Conservation (phyloP, 2,888 invertebrate species). For the Drosophila vallismaia region DNA sequence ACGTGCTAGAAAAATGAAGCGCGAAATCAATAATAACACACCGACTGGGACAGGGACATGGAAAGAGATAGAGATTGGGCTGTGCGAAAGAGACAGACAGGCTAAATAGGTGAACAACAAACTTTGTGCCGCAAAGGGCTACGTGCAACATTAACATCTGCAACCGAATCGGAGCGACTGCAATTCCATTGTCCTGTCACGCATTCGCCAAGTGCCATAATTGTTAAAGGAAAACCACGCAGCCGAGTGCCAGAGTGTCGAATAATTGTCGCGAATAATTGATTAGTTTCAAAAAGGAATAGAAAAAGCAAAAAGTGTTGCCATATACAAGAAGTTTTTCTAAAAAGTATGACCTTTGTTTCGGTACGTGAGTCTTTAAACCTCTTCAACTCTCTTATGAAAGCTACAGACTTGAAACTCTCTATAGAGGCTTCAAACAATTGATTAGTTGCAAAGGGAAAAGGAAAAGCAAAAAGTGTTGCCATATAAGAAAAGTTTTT, state of each 20-base stretch:
- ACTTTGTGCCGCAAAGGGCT: conserved; percentile 34
- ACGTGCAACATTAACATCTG: conserved; percentile 47
- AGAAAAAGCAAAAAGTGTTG: no score
- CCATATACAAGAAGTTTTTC: no score
- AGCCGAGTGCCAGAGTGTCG: conserved; percentile 5
- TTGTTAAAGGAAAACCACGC: conserved; percentile 15
- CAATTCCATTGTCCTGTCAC: conserved; percentile 39
- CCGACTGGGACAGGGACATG: neutral
- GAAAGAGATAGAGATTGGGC: neutral
- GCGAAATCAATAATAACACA: conserved; percentile 77
- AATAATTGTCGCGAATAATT: conserved; percentile 19
- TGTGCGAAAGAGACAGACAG: neutral
- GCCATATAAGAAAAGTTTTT: no score
- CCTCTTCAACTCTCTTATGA: no score
- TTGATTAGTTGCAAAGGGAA: no score
- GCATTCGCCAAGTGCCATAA: conserved; percentile 51
- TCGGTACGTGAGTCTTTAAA: no score
- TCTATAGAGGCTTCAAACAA: no score
- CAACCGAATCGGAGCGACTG: conserved; percentile 29
- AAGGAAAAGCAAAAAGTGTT: no score
- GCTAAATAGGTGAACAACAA: conserved; percentile 25
- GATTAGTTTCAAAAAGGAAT: neutral
- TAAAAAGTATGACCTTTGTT: no score
- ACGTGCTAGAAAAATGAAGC: conserved; percentile 78
- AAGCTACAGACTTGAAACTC: no score